Percentiles rank a stretch among this genome's conserved stretches.
phyloP scores from a whole-genome alignment of 2,888 invertebrate genomes.

The Norana najaformis region DNA sequence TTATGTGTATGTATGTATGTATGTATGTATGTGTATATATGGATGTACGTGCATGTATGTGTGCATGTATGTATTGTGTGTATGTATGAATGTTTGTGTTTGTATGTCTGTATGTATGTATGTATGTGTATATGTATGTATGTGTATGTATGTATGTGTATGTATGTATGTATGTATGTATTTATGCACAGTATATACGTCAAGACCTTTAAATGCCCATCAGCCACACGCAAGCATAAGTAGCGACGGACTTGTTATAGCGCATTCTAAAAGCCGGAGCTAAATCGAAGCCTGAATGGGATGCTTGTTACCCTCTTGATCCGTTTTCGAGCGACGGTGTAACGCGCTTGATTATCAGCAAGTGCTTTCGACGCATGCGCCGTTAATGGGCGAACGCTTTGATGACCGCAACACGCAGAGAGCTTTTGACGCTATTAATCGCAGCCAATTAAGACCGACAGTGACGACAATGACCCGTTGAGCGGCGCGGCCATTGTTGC shows the following conservation, averaged over 20 bases:
- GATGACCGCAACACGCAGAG: neutral
- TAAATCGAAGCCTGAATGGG: neutral
- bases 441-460: neutral
- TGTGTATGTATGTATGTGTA: neutral
- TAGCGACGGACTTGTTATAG: neutral
- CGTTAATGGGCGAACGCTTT: neutral
- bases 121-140: neutral
- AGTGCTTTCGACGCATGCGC: neutral
- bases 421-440: constrained; percentile 22
- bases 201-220: neutral
- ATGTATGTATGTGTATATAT: too few relatives aligned
- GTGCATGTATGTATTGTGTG: neutral
- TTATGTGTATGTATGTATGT: too few relatives aligned
- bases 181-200: neutral
- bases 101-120: neutral
- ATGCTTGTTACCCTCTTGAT: neutral
- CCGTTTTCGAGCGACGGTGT: neutral
- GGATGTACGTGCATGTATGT: neutral
- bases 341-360: neutral
- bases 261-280: neutral
- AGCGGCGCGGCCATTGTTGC: neutral
- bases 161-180: neutral
- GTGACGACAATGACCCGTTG: neutral
- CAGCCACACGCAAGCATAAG: neutral
- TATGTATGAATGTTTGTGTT: neutral